Conservation (phyloP, 2,888 invertebrate genomes). For the Clusia tigrina region DNA sequence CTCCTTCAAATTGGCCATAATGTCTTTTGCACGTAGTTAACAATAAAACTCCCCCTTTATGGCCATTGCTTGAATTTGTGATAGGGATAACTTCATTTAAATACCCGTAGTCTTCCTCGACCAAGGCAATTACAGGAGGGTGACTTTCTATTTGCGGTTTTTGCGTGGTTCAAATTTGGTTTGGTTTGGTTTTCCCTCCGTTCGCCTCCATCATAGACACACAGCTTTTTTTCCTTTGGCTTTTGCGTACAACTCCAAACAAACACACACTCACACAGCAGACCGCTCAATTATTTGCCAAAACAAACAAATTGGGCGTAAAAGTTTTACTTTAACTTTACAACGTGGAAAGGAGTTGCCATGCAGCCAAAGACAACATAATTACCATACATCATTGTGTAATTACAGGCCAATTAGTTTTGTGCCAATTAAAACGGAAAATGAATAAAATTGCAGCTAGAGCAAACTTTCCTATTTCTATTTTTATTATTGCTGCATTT, state of each 20-base stretch:
- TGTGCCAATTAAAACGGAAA: no score
- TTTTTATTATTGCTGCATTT: no score
- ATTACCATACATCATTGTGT: no score
- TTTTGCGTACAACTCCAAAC: background rate
- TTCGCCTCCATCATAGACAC: background rate
- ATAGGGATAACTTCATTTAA: background rate
- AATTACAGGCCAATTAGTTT: no score
- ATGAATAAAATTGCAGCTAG: no score
- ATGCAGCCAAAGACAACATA: background rate
- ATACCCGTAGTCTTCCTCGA: background rate
- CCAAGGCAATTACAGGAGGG: background rate
- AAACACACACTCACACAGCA: no score
- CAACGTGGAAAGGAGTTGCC: background rate
- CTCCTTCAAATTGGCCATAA: background rate
- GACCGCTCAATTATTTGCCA: no score
- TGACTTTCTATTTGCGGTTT: slow-evolving; percentile 3
- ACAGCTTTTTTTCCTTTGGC: background rate
- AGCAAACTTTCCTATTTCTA: no score
- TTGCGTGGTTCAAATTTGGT: background rate
- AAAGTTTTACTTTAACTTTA: background rate
- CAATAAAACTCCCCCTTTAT: background rate
- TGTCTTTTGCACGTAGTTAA: background rate
- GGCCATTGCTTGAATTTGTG: background rate
- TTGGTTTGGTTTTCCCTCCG: background rate
- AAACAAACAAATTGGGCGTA: background rate